Percentiles rank a stretch among this genome's conserved stretches.
Evolutionary conservation across 2,888 invertebrate species (phyloP).

Genomic region (Lagria hirta): DNA sequence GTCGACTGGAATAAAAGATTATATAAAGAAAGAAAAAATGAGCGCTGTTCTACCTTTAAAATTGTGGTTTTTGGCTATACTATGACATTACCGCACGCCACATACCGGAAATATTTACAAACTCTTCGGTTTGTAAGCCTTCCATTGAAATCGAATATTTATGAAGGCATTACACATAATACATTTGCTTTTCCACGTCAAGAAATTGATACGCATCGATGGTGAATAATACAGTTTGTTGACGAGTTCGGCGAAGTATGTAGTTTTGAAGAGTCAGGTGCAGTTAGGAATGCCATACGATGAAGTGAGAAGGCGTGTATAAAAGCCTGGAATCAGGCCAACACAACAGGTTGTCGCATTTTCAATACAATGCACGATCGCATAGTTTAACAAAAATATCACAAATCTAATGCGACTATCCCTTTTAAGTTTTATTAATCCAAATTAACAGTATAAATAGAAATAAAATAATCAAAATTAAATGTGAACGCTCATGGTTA

Average conservation of each 20-base stretch:
- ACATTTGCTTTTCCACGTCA: neutral
- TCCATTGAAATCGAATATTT: neutral
- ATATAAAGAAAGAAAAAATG: slow-evolving; percentile 10
- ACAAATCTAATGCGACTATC: too few species aligned
- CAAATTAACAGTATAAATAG: too few species aligned
- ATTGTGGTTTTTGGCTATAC: too few species aligned
- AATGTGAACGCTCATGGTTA: too few species aligned
- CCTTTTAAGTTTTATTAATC: too few species aligned
- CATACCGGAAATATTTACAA: slow-evolving; percentile 7
- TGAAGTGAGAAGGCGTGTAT: slow-evolving; percentile 18
- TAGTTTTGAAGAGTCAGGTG: slow-evolving; percentile 34
- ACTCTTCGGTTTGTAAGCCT: slow-evolving; percentile 1
- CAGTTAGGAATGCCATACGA: slow-evolving; percentile 38
- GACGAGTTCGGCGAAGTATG: slow-evolving; percentile 20
- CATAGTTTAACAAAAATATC: too few species aligned
- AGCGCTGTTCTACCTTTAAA: too few species aligned
- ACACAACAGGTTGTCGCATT: slow-evolving; percentile 26
- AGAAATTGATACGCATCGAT: slow-evolving; percentile 10
- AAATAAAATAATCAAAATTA: too few species aligned
- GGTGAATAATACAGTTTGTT: slow-evolving; percentile 9
- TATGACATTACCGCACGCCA: too few species aligned
- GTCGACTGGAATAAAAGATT: slow-evolving; percentile 24
- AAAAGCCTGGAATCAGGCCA: slow-evolving; percentile 20
- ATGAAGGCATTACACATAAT: too few species aligned
- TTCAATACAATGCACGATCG: too few species aligned